A percentile compares a stretch with the other conserved stretches of the same genome.
phyloP scores from a whole-genome alignment of 2,113 vertebrate genomes.

The Calidris pugnax region DNA sequence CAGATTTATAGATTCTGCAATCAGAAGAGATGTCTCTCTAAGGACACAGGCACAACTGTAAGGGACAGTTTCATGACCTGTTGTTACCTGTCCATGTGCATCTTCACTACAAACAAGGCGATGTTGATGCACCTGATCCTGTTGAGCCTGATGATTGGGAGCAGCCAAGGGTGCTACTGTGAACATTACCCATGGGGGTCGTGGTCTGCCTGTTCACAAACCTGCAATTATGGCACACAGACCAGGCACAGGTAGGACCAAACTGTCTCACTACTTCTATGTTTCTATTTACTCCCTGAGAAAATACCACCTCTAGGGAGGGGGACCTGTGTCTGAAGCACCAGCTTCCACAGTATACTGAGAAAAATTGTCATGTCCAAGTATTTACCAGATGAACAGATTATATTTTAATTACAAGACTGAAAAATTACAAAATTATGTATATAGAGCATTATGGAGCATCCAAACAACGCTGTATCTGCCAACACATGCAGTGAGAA shows the following conservation, averaged over 20 bases:
- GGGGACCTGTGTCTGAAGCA: rapidly evolving
- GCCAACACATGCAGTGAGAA: not conserved
- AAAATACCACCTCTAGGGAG: not conserved
- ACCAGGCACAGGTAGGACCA: slow-evolving; percentile 78
- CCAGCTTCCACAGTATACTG: not conserved
- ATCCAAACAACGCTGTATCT: not conserved
- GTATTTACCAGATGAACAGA: not conserved
- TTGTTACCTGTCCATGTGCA: not conserved
- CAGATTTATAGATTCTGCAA: not conserved
- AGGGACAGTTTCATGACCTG: not conserved
- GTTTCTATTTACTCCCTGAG: not conserved
- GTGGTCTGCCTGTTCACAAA: slow-evolving; percentile 86
- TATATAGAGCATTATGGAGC: not conserved
- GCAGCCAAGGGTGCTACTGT: slow-evolving; percentile 81
- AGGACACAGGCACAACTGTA: not conserved
- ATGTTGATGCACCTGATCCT: slow-evolving; percentile 50
- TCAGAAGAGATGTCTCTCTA: not conserved
- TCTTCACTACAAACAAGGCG: not conserved
- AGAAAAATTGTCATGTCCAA: not conserved
- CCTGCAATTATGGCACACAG: slow-evolving; percentile 86
- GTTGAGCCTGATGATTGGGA: slow-evolving; percentile 52
- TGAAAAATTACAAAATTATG: not conserved
- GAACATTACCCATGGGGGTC: slow-evolving; percentile 84
- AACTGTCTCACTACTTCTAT: not conserved
- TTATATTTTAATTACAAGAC: not conserved